Evolutionary conservation across 2,113 vertebrate genomes (phyloP), one percentile per base, ranked within the genome.

Genomic region (Agelaius phoeniceus): DNA sequence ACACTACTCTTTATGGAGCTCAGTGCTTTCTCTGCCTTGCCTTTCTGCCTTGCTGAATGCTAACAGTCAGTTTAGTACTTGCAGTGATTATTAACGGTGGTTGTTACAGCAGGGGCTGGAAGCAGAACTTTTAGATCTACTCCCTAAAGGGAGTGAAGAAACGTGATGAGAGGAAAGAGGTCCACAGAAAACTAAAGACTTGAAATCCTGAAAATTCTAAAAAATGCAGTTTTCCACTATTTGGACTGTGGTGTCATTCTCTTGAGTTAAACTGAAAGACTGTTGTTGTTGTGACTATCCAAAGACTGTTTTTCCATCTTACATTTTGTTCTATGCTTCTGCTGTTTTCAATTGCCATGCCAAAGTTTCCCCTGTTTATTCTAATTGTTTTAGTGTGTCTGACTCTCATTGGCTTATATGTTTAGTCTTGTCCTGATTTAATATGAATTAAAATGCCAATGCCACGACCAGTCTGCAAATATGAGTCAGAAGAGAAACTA

Each of bases 351-450:
- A 90, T 68, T 88, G 90, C 73, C 73, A 84, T 78, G 90, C 92
- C 89, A 92, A 92, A 93, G 83, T 89, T 96, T 96, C 96, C 94
- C 93, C 89, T 93, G 84, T 95, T 94, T 96, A 95, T 85, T 96
- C 66, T 96, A 97, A 93, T 95, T 97, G 90, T 93, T 97, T 90
- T 85, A 96, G 90, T 72, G 68, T 88, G 80, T 85, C 83, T 94
- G 85, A 95, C 89, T 94, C 89, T 91, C 84, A 94, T 90, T 96
- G 91, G 91, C 84, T 96, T 91, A 91, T 94, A 95, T 95, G 95
- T 96, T 95, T 97, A 94, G 91, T 97, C 95, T 97, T 95, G 94
- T 74, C 83, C 90, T 94, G 86, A 90, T 96, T 96, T 93, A 96
- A 92, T 93, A 80, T 37, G 92, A 94, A 89, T 82, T 92, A 96